Evolutionary conservation across 2,888 invertebrate species (phyloP).

Genomic region (Tyria jacobaeae): DNA sequence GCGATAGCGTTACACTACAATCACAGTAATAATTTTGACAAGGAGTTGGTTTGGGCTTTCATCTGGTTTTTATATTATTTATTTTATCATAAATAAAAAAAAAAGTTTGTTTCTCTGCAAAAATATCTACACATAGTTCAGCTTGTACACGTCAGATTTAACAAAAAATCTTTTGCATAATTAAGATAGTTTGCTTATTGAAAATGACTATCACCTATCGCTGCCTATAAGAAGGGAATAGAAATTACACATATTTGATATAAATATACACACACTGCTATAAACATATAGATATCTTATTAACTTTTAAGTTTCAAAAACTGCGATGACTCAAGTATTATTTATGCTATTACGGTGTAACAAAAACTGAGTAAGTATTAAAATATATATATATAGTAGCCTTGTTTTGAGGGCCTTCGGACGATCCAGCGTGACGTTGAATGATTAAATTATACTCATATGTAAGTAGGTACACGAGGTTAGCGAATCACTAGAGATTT

Average conservation of each 20-base stretch:
- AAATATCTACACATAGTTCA: too few species aligned
- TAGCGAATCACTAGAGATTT: slow-evolving; percentile 13
- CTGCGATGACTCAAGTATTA: slow-evolving; percentile 5
- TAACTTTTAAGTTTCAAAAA: background rate
- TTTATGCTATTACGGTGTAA: background rate
- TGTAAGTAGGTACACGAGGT: slow-evolving; percentile 4
- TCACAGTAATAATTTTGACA: too few species aligned
- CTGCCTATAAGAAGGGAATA: background rate
- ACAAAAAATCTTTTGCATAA: background rate
- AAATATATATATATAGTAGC: background rate
- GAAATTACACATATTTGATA: too few species aligned
- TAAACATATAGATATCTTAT: background rate
- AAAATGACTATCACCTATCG: background rate
- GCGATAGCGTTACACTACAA: too few species aligned
- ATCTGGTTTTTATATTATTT: too few species aligned
- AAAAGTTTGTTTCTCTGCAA: background rate
- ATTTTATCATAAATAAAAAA: background rate
- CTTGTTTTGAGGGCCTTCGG: slow-evolving; percentile 13
- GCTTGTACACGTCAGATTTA: background rate
- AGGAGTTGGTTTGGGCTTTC: too few species aligned
- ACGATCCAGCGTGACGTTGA: slow-evolving; percentile 6
- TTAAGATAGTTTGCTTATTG: background rate
- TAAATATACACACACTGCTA: too few species aligned
- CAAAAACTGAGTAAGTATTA: slow-evolving; percentile 2
- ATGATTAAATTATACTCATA: slow-evolving; percentile 12